These are phyloP conservation scores for Conus canariensis DNA, from an alignment of 2,888 invertebrate species.

Conservation along the genomic window DNA sequence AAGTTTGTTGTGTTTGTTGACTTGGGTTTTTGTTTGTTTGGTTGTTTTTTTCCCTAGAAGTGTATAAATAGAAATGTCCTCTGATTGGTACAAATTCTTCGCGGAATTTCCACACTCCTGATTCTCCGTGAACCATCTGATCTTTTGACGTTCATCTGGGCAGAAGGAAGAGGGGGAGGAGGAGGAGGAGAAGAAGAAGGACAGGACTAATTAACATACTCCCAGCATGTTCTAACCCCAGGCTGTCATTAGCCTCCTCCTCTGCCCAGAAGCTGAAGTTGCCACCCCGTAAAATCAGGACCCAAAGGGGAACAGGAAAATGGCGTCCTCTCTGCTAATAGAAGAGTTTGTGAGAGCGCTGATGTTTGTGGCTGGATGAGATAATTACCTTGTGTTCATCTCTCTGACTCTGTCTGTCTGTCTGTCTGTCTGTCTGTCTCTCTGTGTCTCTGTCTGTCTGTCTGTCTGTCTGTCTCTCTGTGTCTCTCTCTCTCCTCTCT, in stretches of 20 bases:
- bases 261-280: background rate
- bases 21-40: too few species aligned
- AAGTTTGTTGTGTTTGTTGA: too few species aligned
- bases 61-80: too few species aligned
- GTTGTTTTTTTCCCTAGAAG: too few species aligned
- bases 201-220: constrained; percentile 17
- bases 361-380: too few species aligned
- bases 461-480: background rate
- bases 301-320: background rate
- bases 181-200: background rate
- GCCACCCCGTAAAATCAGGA: background rate
- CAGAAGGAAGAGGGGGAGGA: too few species aligned
- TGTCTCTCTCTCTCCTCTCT: too few species aligned
- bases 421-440: background rate
- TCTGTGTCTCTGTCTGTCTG: background rate
- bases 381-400: background rate
- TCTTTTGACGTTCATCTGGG: too few species aligned
- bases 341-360: too few species aligned
- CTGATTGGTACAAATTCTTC: too few species aligned
- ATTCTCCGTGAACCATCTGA: too few species aligned
- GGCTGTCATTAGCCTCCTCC: background rate
- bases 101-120: too few species aligned
- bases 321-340: background rate
- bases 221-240: background rate
- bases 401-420: background rate